Percentiles rank a stretch among this genome's conserved stretches.
phyloP scores from a whole-genome alignment of 2,888 invertebrate genomes.

The Mystacides longicornis region DNA sequence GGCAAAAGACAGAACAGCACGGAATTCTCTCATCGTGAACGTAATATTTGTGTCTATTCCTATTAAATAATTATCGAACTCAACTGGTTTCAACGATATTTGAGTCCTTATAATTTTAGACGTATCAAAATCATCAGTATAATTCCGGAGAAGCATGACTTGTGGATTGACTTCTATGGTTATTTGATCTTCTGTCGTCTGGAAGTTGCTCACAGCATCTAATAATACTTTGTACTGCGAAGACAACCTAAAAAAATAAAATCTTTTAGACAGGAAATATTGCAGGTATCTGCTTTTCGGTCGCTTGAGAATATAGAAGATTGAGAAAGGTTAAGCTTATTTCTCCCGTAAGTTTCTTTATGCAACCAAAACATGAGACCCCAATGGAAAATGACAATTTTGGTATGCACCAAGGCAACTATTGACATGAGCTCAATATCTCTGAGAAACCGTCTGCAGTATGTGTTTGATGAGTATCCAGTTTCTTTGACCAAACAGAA shows the following conservation, averaged over 20 bases:
- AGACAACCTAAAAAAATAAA: constrained; percentile 42
- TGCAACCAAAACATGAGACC: too few relatives aligned
- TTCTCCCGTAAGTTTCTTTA: too few relatives aligned
- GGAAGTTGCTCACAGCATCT: constrained; percentile 74
- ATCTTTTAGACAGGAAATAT: constrained; percentile 48
- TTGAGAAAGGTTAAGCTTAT: too few relatives aligned
- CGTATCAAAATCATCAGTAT: constrained; percentile 60
- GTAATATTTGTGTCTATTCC: constrained; percentile 64
- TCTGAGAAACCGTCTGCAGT: too few relatives aligned
- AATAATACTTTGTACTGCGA: constrained; percentile 58
- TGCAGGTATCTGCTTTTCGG: constrained; percentile 58
- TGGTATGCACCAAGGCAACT: too few relatives aligned
- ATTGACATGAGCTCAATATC: too few relatives aligned
- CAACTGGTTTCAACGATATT: constrained; percentile 60
- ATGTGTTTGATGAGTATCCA: too few relatives aligned
- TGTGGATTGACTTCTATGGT: constrained; percentile 62
- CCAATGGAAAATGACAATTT: too few relatives aligned
- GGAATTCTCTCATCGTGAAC: constrained; percentile 78
- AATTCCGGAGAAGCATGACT: constrained; percentile 66
- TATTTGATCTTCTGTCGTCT: constrained; percentile 71
- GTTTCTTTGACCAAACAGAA: too few relatives aligned
- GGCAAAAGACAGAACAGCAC: constrained; percentile 71
- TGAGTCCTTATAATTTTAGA: constrained; percentile 71
- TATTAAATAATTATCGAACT: constrained; percentile 65
- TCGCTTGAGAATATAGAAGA: too few relatives aligned